A percentile compares a stretch with the other conserved stretches of the same genome.
phyloP scores from a whole-genome alignment of 2,113 vertebrate species.

The Cheilinus undulatus region DNA sequence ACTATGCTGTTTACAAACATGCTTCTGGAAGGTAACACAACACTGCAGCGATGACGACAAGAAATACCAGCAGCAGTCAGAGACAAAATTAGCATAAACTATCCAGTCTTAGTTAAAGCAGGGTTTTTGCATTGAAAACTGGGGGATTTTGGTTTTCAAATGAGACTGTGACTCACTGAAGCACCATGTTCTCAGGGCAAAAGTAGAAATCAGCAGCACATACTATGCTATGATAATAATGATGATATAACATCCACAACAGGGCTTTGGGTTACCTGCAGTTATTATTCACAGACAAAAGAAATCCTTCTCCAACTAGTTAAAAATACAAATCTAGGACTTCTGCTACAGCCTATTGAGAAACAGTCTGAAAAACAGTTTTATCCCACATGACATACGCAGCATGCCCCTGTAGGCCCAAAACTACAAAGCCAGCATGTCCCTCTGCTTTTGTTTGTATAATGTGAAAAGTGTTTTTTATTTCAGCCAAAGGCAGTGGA shows the following conservation, averaged over 20 bases:
- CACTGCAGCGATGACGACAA: constrained; percentile 8
- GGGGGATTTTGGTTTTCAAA: constrained; percentile 22
- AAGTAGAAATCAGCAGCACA: not conserved
- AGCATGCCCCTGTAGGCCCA: not conserved
- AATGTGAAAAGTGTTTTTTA: not conserved
- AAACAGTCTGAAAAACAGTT: not conserved
- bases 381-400: not conserved
- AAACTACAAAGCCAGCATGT: constrained; percentile 2
- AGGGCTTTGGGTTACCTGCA: constrained; percentile 41
- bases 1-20: constrained; percentile 57
- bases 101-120: too few relatives aligned
- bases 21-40: constrained; percentile 16
- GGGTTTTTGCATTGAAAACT: not conserved
- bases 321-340: constrained; percentile 16
- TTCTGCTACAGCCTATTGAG: not conserved
- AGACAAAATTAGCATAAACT: constrained; percentile 8
- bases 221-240: constrained; percentile 20
- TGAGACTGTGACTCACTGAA: constrained; percentile 1
- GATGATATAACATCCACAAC: not conserved
- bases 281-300: constrained; percentile 49
- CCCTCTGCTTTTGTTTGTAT: constrained; percentile 1
- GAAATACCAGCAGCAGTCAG: constrained; percentile 2
- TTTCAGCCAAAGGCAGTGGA: constrained; percentile 2
- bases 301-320: not conserved
- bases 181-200: not conserved